These are phyloP conservation scores for Pipistrellus pygmaeus DNA, from an alignment of 2,797 vertebrate species.

Conservation along the genomic window DNA sequence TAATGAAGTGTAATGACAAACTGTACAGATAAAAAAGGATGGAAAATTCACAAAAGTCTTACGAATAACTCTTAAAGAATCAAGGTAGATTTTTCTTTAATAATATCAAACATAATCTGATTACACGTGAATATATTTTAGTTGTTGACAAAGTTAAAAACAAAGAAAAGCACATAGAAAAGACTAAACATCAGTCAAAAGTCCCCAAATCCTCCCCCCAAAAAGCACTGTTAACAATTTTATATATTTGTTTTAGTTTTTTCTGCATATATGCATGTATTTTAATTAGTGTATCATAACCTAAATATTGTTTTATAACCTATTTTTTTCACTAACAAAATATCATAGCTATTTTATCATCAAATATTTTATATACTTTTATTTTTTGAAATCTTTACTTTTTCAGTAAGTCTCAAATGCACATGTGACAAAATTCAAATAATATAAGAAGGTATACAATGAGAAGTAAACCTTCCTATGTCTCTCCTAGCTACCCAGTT, in stretches of 20 bases:
- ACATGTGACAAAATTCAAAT: constrained; percentile 53
- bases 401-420: neutral
- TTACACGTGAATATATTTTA: constrained; percentile 22
- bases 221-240: constrained; percentile 44
- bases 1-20: constrained; percentile 15
- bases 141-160: constrained; percentile 60
- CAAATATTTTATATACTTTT: constrained; percentile 51
- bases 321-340: neutral
- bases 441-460: neutral
- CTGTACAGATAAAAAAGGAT: neutral
- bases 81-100: constrained; percentile 42
- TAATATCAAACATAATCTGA: constrained; percentile 8
- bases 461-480: constrained; percentile 14
- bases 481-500: neutral
- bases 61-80: constrained; percentile 17
- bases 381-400: constrained; percentile 1
- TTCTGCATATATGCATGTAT: neutral
- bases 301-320: neutral
- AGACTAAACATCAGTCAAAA: constrained; percentile 43
- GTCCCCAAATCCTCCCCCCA: neutral
- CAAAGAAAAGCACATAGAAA: constrained; percentile 47
- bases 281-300: constrained; percentile 43
- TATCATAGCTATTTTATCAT: neutral
- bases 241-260: constrained; percentile 50
- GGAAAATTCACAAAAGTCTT: constrained; percentile 39